A percentile compares a stretch with the other conserved stretches of the same genome.
These are phyloP conservation scores for Labeo calbasu DNA, from an alignment of 2,797 vertebrate species.

Conservation along the genomic window DNA sequence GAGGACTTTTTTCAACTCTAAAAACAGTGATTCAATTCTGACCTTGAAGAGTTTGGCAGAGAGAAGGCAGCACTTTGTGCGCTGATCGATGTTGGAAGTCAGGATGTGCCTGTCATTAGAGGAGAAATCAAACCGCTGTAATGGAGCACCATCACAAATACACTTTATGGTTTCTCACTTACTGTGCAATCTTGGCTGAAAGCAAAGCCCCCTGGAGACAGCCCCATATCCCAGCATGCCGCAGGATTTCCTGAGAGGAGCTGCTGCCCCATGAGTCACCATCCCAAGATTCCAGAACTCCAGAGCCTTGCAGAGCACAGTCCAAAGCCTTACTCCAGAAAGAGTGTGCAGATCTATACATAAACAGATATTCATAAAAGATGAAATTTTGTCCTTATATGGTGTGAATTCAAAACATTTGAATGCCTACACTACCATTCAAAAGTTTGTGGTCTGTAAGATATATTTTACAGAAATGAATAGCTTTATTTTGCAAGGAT, in stretches of 20 bases:
- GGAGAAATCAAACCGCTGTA: conserved; percentile 32
- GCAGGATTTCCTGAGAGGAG: conserved; percentile 81
- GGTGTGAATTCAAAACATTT: background rate
- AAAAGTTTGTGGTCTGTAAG: background rate
- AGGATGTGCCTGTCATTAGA: conserved; percentile 80
- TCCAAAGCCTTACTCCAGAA: conserved; percentile 91
- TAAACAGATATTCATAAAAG: conserved; percentile 6
- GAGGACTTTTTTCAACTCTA: background rate
- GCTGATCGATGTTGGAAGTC: conserved; percentile 78
- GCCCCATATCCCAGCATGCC: conserved; percentile 88
- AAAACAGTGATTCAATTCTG: conserved; percentile 52
- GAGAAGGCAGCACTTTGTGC: conserved; percentile 84
- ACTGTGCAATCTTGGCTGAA: conserved; percentile 93
- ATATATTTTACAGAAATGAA: background rate
- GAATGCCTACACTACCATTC: no score
- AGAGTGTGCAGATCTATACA: conserved; percentile 83
- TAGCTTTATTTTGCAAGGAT: background rate
- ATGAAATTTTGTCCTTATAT: background rate
- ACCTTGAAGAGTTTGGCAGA: conserved; percentile 94
- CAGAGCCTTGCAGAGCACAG: conserved; percentile 78
- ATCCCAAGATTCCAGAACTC: conserved; percentile 85
- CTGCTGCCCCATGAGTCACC: conserved; percentile 71
- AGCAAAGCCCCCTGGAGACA: conserved; percentile 90
- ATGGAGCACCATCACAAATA: background rate
- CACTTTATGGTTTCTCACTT: conserved; percentile 66